A percentile compares a stretch with the other conserved stretches of the same genome.
Conservation (phyloP, 2,797 vertebrate genomes). For the Rhabdophis nuchalis region DNA sequence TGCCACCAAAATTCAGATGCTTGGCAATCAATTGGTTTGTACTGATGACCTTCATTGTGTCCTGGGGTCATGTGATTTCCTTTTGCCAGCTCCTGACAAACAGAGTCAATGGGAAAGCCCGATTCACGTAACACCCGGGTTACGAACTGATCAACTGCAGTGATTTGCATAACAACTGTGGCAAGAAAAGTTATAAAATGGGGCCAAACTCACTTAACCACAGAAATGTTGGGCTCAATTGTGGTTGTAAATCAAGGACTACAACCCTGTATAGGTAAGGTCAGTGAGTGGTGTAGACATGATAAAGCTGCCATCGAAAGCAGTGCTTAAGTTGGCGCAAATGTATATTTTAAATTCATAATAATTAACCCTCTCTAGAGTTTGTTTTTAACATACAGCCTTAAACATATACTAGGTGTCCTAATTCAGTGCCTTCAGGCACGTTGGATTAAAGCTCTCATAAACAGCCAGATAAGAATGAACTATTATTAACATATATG, state of each 20-base stretch:
- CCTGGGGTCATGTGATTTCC: neutral
- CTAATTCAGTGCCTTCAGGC: neutral
- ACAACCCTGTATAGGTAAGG: neutral
- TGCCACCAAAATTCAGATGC: neutral
- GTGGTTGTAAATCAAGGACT: neutral
- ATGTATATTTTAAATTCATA: neutral
- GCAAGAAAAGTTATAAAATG: neutral
- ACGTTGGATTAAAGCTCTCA: neutral
- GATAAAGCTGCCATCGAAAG: neutral
- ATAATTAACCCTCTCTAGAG: neutral
- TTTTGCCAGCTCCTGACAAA: neutral
- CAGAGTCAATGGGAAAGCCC: neutral
- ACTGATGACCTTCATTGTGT: neutral
- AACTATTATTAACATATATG: neutral
- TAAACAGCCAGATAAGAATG: neutral
- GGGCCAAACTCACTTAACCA: neutral
- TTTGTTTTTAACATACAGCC: neutral
- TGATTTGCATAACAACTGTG: neutral
- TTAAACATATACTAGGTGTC: neutral
- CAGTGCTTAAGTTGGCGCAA: neutral
- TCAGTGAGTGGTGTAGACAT: neutral
- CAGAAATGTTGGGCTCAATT: neutral
- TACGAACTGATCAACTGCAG: neutral
- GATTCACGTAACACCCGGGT: neutral
- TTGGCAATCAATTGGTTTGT: neutral